These are phyloP conservation scores for Andrena trimmerana DNA, from an alignment of 2,888 invertebrate species.

Conservation along the genomic window DNA sequence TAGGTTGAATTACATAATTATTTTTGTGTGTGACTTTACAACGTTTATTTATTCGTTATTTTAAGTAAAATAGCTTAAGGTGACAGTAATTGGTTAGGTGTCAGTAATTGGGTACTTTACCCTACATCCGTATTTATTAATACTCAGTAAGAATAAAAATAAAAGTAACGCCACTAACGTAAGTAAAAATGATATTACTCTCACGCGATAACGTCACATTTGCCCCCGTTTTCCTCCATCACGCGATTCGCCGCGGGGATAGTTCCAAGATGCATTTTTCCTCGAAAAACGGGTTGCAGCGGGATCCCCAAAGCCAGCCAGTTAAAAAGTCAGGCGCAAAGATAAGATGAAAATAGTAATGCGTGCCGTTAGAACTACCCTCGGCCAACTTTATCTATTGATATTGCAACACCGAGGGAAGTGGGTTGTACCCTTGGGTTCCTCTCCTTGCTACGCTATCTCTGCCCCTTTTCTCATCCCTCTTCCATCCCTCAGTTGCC, in stretches of 20 bases:
- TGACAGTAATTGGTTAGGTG: too few species aligned
- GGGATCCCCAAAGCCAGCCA: constrained; percentile 19
- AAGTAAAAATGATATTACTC: neutral
- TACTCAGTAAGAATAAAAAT: neutral
- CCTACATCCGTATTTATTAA: neutral
- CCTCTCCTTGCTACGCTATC: constrained; percentile 24
- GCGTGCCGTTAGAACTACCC: constrained; percentile 51
- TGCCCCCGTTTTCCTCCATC: neutral
- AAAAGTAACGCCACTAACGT: neutral
- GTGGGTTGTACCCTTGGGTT: constrained; percentile 59
- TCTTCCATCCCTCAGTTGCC: neutral
- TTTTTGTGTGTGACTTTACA: too few species aligned
- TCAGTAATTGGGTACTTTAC: too few species aligned
- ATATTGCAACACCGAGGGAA: constrained; percentile 68
- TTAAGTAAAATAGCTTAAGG: too few species aligned
- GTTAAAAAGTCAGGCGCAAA: constrained; percentile 38
- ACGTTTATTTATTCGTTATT: too few species aligned
- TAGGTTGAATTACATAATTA: too few species aligned
- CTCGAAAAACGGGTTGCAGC: neutral
- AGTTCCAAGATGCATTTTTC: neutral
- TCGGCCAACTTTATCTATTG: constrained; percentile 63
- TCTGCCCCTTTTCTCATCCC: neutral
- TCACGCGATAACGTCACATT: constrained; percentile 3
- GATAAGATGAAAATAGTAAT: constrained; percentile 53
- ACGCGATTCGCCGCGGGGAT: neutral